Conservation (phyloP, 2,888 invertebrate species). For the Pharmacophagus antenor region DNA sequence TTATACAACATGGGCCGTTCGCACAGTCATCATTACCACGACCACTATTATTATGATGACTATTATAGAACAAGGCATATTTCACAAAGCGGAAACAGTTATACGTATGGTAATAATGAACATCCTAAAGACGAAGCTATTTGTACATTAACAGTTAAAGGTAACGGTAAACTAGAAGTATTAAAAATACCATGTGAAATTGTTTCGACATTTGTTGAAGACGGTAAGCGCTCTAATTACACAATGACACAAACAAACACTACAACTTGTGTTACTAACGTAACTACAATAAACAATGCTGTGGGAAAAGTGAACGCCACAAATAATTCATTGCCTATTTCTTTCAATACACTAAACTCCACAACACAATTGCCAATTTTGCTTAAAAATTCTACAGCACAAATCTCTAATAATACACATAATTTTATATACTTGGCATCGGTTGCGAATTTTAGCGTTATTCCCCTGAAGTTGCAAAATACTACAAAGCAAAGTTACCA, state of each 20-base stretch:
- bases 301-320: slow-evolving; percentile 19
- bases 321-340: slow-evolving; percentile 34
- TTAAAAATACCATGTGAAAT: slow-evolving; percentile 72
- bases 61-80: slow-evolving; percentile 59
- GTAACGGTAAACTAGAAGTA: slow-evolving; percentile 50
- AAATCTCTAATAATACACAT: background rate
- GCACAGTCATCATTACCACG: slow-evolving; percentile 51
- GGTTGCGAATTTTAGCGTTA: background rate
- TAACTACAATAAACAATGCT: slow-evolving; percentile 42
- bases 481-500: background rate
- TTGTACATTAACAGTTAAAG: slow-evolving; percentile 59
- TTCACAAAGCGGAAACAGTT: slow-evolving; percentile 29
- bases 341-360: slow-evolving; percentile 2
- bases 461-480: background rate
- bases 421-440: background rate
- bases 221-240: slow-evolving; percentile 43
- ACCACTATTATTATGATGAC: slow-evolving; percentile 67
- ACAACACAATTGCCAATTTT: slow-evolving; percentile 6
- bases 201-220: slow-evolving; percentile 68
- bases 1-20: slow-evolving; percentile 70
- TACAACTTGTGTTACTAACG: slow-evolving; percentile 55
- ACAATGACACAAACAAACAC: slow-evolving; percentile 42
- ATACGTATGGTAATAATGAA: slow-evolving; percentile 36
- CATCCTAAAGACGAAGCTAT: slow-evolving; percentile 50
- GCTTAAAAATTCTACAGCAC: slow-evolving; percentile 6